Percentiles rank a stretch among this genome's conserved stretches.
Conservation (phyloP, 2,797 vertebrate genomes). For the Thalassophryne amazonica region DNA sequence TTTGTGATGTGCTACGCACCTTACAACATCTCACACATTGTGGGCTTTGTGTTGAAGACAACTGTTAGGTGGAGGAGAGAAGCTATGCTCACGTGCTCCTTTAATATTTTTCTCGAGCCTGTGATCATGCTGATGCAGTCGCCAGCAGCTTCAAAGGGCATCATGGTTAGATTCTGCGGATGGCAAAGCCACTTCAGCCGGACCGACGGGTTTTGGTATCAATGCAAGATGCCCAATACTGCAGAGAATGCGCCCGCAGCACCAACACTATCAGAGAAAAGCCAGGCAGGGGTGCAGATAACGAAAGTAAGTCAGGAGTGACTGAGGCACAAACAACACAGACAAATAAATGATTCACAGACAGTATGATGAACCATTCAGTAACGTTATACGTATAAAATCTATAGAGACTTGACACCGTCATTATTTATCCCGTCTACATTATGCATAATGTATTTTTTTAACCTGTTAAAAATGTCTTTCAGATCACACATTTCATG, state of each 20-base stretch:
- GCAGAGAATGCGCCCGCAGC: background rate
- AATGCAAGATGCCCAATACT: background rate
- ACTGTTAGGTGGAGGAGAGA: constrained; percentile 74
- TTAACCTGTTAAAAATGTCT: too few relatives aligned
- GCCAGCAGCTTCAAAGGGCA: constrained; percentile 50
- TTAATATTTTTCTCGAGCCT: constrained; percentile 88
- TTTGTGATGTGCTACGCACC: constrained; percentile 86
- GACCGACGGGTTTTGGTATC: constrained; percentile 2
- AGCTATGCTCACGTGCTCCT: constrained; percentile 82
- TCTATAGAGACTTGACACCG: too few relatives aligned
- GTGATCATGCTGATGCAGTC: constrained; percentile 80
- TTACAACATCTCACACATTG: constrained; percentile 85
- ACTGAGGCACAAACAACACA: background rate
- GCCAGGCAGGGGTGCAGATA: constrained; percentile 13
- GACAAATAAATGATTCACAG: background rate
- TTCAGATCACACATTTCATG: too few relatives aligned
- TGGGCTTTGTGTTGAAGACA: constrained; percentile 65
- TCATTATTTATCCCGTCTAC: too few relatives aligned
- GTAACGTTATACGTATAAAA: too few relatives aligned
- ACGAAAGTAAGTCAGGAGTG: constrained; percentile 12
- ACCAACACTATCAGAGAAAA: constrained; percentile 12
- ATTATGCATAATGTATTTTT: too few relatives aligned
- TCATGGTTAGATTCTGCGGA: constrained; percentile 58
- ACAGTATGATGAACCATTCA: too few relatives aligned
- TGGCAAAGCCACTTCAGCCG: constrained; percentile 43